A percentile compares a stretch with the other conserved stretches of the same genome.
Conservation (phyloP, 2,113 vertebrate species). For the Synchiropus splendidus region DNA sequence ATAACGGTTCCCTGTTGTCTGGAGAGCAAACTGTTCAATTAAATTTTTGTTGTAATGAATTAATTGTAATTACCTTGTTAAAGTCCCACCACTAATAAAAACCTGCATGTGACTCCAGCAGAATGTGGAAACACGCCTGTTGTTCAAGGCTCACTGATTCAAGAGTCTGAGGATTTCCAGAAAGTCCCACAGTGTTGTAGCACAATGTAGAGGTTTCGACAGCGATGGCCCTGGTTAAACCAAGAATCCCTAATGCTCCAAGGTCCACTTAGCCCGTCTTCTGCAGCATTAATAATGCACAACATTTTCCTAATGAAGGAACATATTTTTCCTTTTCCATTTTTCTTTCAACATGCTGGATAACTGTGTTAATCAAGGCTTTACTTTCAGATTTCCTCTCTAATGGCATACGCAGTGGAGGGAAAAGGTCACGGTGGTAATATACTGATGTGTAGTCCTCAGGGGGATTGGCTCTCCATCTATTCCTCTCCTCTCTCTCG, state of each 20-base stretch:
- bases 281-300: slow-evolving; percentile 64
- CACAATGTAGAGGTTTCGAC: slow-evolving; percentile 32
- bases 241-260: slow-evolving; percentile 42
- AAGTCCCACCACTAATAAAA: too few species aligned
- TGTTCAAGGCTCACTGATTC: slow-evolving; percentile 5
- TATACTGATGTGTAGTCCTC: slow-evolving; percentile 95
- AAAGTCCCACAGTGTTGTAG: slow-evolving; percentile 27
- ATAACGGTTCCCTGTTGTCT: too few species aligned
- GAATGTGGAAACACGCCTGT: neutral
- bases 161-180: slow-evolving; percentile 22
- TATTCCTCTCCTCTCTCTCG: slow-evolving; percentile 6
- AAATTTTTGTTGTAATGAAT: too few species aligned
- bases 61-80: too few species aligned
- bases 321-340: slow-evolving; percentile 64
- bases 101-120: too few species aligned
- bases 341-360: slow-evolving; percentile 56
- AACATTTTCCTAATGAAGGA: slow-evolving; percentile 67
- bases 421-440: slow-evolving; percentile 94
- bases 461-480: slow-evolving; percentile 64
- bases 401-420: slow-evolving; percentile 93
- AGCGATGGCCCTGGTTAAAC: slow-evolving; percentile 53
- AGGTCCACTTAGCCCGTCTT: slow-evolving; percentile 57
- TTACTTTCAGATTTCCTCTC: slow-evolving; percentile 74
- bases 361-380: slow-evolving; percentile 67
- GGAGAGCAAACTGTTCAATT: too few species aligned